A percentile compares a stretch with the other conserved stretches of the same genome.
These are phyloP conservation scores for Stercorarius parasiticus DNA, from an alignment of 2,113 vertebrate species.

Conservation along the genomic window DNA sequence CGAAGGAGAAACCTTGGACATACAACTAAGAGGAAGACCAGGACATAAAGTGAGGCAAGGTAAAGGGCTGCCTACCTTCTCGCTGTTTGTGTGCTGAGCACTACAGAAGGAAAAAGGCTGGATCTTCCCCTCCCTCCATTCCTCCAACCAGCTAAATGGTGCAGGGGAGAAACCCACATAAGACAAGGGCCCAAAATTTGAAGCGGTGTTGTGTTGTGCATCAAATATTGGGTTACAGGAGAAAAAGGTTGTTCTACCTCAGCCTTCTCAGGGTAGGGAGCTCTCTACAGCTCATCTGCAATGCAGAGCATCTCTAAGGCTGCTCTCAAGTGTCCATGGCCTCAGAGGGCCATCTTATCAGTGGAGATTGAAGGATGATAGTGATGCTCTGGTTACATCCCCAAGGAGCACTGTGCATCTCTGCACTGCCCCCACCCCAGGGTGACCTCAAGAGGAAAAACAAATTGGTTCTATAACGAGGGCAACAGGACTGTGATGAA, in stretches of 20 bases:
- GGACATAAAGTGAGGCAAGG: background rate
- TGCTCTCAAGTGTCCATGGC: background rate
- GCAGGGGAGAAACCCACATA: background rate
- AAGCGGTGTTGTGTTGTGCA: background rate
- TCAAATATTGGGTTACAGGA: background rate
- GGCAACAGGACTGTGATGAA: background rate
- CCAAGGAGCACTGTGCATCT: background rate
- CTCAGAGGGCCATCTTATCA: background rate
- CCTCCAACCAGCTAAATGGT: background rate
- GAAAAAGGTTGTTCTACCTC: background rate
- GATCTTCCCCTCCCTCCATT: background rate
- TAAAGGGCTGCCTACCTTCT: background rate
- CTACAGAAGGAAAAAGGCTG: background rate
- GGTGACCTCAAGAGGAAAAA: background rate
- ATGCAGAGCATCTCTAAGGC: background rate
- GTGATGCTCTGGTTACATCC: background rate
- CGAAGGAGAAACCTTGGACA: background rate
- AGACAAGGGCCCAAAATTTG: background rate
- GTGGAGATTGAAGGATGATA: background rate
- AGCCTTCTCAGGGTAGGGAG: background rate
- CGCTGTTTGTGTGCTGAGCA: background rate
- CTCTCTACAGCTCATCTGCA: background rate
- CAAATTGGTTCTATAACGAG: background rate
- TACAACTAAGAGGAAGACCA: background rate
- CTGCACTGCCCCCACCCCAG: background rate